These are phyloP conservation scores for Dysmachus trigonus DNA, from an alignment of 2,888 invertebrate species.

Conservation along the genomic window DNA sequence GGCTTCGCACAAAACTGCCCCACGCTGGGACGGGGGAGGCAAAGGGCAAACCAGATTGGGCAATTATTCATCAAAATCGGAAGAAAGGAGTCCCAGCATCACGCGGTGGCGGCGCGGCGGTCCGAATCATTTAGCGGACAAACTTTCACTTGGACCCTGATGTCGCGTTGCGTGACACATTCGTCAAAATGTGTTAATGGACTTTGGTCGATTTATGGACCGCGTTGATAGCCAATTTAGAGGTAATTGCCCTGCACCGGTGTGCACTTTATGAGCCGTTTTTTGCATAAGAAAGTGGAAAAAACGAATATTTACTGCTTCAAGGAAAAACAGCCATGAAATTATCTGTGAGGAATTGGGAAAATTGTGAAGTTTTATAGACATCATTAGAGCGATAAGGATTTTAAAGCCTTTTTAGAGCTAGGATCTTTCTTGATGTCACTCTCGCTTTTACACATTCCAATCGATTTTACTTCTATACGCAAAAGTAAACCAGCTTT, in stretches of 20 bases:
- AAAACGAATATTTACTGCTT: background rate
- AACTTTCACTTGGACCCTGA: slow-evolving; percentile 42
- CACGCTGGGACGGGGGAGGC: background rate
- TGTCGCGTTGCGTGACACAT: slow-evolving; percentile 26
- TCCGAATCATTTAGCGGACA: background rate
- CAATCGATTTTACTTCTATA: background rate
- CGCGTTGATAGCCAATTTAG: slow-evolving; percentile 40
- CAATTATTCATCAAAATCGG: background rate
- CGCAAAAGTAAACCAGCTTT: background rate
- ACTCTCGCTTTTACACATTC: background rate
- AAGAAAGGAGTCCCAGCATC: slow-evolving; percentile 11
- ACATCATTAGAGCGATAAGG: background rate
- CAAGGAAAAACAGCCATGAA: background rate
- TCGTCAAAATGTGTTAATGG: slow-evolving; percentile 44
- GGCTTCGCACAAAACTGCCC: too few species aligned
- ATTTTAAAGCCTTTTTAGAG: background rate
- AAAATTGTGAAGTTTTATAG: background rate
- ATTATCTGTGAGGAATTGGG: background rate
- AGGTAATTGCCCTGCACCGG: slow-evolving; percentile 15
- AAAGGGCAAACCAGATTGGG: background rate
- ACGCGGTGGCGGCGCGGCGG: background rate
- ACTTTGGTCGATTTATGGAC: slow-evolving; percentile 40
- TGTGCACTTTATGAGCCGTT: background rate
- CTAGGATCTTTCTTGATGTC: background rate
- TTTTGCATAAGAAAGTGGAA: background rate